Conservation (phyloP, 2,113 vertebrate species). For the Dipodomys merriami region DNA sequence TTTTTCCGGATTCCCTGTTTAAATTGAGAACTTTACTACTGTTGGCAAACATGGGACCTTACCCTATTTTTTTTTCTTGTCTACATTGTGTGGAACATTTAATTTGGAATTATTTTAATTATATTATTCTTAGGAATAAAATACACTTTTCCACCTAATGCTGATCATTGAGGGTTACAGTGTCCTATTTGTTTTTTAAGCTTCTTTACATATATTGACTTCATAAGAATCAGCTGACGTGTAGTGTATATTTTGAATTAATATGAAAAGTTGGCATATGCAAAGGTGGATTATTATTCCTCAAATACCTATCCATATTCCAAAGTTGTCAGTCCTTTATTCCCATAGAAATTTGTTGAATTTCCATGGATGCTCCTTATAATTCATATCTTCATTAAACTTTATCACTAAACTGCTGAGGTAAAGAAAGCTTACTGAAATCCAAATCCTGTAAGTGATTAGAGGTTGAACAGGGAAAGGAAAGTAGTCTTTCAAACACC, state of each 20-base stretch:
- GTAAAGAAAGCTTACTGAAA: neutral
- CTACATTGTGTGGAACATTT: neutral
- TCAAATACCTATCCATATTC: neutral
- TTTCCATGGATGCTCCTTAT: neutral
- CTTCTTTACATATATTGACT: neutral
- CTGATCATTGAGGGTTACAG: neutral
- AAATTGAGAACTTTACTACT: neutral
- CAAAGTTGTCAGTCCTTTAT: neutral
- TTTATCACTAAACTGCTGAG: neutral
- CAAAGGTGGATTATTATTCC: neutral
- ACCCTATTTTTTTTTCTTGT: neutral
- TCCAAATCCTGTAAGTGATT: neutral
- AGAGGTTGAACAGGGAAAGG: neutral
- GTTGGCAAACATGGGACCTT: neutral
- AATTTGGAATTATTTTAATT: neutral
- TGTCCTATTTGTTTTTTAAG: constrained; percentile 21
- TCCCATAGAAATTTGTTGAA: too few species aligned
- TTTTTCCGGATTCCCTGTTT: neutral
- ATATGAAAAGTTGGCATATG: neutral
- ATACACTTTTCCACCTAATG: neutral
- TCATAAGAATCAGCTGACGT: neutral
- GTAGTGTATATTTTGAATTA: neutral
- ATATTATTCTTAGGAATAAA: neutral
- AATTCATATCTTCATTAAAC: too few species aligned
- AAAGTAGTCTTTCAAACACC: neutral